phyloP scores from a whole-genome alignment of 2,113 vertebrate genomes.

The Barbus barbus region DNA sequence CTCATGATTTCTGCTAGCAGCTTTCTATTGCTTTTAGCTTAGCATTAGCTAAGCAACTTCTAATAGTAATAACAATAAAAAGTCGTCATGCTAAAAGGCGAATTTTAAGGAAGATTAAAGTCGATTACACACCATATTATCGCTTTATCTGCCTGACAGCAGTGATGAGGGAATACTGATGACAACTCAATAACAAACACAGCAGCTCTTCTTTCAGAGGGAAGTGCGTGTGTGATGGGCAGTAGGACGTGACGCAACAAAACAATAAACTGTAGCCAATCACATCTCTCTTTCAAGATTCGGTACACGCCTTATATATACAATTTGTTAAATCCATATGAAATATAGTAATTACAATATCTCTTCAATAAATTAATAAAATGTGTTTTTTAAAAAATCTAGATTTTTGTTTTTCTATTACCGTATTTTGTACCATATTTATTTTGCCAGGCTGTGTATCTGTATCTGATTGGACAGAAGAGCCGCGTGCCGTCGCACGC shows the following conservation, averaged over 20 bases:
- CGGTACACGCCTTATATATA: neutral
- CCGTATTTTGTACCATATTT: neutral
- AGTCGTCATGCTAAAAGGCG: neutral
- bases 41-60: neutral
- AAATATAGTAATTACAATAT: neutral
- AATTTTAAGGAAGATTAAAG: neutral
- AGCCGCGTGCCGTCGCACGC: neutral
- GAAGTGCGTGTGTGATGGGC: neutral
- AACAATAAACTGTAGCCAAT: constrained; percentile 46
- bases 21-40: constrained; percentile 53
- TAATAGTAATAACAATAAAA: neutral
- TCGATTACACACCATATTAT: constrained; percentile 46
- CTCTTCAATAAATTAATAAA: neutral
- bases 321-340: neutral
- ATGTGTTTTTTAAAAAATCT: neutral
- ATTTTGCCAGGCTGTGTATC: neutral
- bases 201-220: neutral
- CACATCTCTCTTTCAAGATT: neutral
- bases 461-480: constrained; percentile 5
- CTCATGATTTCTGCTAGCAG: constrained; percentile 44
- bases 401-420: neutral
- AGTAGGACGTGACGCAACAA: constrained; percentile 49
- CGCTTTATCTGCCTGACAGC: neutral
- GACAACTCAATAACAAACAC: neutral
- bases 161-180: neutral